phyloP scores from a whole-genome alignment of 2,797 vertebrate species.

The Nannoperca obscura region DNA sequence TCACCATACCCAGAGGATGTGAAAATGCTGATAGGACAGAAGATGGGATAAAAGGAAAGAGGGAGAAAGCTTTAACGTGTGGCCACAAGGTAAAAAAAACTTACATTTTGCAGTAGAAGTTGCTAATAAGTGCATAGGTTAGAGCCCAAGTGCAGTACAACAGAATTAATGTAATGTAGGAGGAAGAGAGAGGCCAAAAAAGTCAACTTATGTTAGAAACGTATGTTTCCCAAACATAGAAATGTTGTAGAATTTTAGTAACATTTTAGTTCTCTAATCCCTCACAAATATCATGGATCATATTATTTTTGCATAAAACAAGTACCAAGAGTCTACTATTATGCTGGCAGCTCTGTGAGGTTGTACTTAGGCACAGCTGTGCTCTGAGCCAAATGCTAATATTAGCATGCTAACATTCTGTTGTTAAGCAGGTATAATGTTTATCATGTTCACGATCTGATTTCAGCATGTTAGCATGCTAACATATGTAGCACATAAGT shows the following conservation, averaged over 20 bases:
- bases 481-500: neutral
- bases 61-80: constrained; percentile 23
- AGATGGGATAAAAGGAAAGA: constrained; percentile 24
- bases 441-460: neutral
- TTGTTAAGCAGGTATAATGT: neutral
- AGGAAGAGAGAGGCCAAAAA: neutral
- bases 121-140: constrained; percentile 13
- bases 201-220: neutral
- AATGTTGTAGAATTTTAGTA: neutral
- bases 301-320: neutral
- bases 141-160: neutral
- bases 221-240: neutral
- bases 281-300: neutral
- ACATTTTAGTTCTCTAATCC: neutral
- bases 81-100: constrained; percentile 10
- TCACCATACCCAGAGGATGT: constrained; percentile 87
- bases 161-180: neutral
- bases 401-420: neutral
- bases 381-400: neutral
- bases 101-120: neutral
- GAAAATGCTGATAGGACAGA: constrained; percentile 83
- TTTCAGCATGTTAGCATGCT: neutral
- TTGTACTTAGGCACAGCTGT: neutral
- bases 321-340: neutral
- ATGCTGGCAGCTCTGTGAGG: neutral